Base-by-base conservation (phyloP, 2,888 invertebrate species). In the Stratiomys singularior region DNA sequence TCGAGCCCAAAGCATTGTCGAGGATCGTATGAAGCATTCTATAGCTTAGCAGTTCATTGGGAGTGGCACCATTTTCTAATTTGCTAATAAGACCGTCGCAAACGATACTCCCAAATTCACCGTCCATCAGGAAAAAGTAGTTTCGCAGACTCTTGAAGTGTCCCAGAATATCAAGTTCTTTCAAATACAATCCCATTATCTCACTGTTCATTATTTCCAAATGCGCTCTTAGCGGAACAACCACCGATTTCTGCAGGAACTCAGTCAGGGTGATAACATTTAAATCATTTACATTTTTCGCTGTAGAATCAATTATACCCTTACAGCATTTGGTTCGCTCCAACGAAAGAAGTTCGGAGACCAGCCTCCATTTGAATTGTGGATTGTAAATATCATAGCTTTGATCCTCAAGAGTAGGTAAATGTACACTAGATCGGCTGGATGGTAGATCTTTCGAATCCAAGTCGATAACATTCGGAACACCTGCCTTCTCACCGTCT, bases 91-190 rank as follows among this genome's bases (percentile, higher is more conserved):
- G 86, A 80, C 92, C 92, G 71, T 91, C 89, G 46, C 93, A 93
- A 18, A 95, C 90, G 81, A 91, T 91, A 44, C 90, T 90, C 0
- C 92, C 92, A 85, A 94, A 95, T 85, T 94, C 94, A 0, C 94
- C 94, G 81, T 95, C 94, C 88, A 94, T 89, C 27, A 94, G 84
- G 82, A 95, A 94, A 84, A 92, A 95, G 82, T 93, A 94, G 83
- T 93, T 92, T 64, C 93, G 89, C n/a, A 95, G 85, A 84, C 92
- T 92, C 63, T 90, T 90, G 81, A 94, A 88, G 86, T 95, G 94
- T 23, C 91, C 90, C 52, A 94, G 88, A 2, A 87, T 80, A 18
- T 83, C 82, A 84, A 93, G 89, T 72, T 92, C 91, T 21, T 92
- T 87, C 79, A 94, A 86, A 81, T 92, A 92, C 83, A 92, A 90